Evolutionary conservation across 2,113 vertebrate genomes (phyloP).

Genomic region (Caretta caretta): DNA sequence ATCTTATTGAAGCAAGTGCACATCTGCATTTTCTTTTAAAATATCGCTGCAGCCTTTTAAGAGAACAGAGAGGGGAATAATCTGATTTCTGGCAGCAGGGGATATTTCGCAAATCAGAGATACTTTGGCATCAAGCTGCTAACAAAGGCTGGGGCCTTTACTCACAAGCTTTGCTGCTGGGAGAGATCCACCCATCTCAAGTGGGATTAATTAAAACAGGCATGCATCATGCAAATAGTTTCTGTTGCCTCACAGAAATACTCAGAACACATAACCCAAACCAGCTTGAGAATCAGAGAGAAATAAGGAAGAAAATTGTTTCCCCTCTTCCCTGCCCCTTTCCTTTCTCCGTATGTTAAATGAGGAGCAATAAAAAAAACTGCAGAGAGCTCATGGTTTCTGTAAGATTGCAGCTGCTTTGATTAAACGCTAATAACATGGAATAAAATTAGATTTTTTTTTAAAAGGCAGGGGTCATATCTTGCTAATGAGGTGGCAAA

Average conservation of each 20-base stretch:
- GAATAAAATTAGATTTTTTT: neutral
- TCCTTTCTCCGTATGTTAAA: slow-evolving; percentile 26
- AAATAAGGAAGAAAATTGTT: slow-evolving; percentile 56
- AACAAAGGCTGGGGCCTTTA: slow-evolving; percentile 56
- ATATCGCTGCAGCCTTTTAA: slow-evolving; percentile 53
- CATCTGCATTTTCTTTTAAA: slow-evolving; percentile 63
- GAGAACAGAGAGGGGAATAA: slow-evolving; percentile 12
- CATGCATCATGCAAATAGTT: slow-evolving; percentile 60
- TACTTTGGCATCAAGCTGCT: slow-evolving; percentile 47
- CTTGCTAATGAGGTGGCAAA: neutral
- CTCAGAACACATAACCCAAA: slow-evolving; percentile 68
- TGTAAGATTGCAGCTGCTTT: neutral
- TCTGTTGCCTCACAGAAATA: slow-evolving; percentile 70
- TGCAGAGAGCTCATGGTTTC: neutral
- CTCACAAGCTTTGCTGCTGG: slow-evolving; percentile 60
- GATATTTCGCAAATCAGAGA: slow-evolving; percentile 63
- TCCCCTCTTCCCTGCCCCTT: slow-evolving; percentile 45
- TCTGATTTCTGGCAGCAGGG: slow-evolving; percentile 34
- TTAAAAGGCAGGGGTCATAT: slow-evolving; percentile 9
- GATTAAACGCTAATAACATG: slow-evolving; percentile 17
- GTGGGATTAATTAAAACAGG: slow-evolving; percentile 78
- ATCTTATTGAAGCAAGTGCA: neutral
- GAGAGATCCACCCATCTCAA: slow-evolving; percentile 68
- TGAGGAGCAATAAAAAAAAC: slow-evolving; percentile 22
- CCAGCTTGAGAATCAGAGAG: slow-evolving; percentile 54